A percentile compares a stretch with the other conserved stretches of the same genome.
Conservation (phyloP, 2,797 vertebrate species). For the Macropus fuliginosus region DNA sequence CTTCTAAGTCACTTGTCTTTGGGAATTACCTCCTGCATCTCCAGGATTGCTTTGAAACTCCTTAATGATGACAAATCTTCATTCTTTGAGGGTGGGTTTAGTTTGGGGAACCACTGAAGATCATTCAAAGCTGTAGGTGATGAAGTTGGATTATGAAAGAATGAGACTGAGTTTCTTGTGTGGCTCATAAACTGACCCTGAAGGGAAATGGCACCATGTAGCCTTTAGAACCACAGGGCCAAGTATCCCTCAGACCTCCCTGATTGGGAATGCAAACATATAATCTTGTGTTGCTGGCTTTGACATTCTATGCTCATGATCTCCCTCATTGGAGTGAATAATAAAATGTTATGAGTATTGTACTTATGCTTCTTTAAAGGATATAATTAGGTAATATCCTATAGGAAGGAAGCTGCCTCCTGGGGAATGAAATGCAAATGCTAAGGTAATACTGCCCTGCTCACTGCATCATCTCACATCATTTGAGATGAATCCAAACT, state of each 20-base stretch:
- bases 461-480: conserved; percentile 72
- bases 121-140: conserved; percentile 32
- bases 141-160: not conserved
- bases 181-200: not conserved
- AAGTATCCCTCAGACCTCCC: not conserved
- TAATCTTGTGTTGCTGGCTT: not conserved
- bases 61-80: not conserved
- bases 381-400: conserved; percentile 76
- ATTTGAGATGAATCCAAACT: conserved; percentile 64
- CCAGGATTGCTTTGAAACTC: conserved; percentile 18
- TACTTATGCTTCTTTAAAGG: conserved; percentile 71
- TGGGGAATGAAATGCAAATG: conserved; percentile 76
- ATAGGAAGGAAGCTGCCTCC: conserved; percentile 73
- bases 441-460: conserved; percentile 60
- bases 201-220: not conserved
- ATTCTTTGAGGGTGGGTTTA: conserved; percentile 16
- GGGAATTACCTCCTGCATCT: not conserved
- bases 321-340: conserved; percentile 75
- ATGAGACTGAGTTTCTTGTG: not conserved
- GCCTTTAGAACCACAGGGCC: not conserved
- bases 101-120: conserved; percentile 18
- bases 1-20: conserved; percentile 30
- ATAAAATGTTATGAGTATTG: conserved; percentile 70
- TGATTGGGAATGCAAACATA: not conserved
- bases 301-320: conserved; percentile 62